phyloP scores from a whole-genome alignment of 2,797 vertebrate species.

The Crocodylus rhombifer region DNA sequence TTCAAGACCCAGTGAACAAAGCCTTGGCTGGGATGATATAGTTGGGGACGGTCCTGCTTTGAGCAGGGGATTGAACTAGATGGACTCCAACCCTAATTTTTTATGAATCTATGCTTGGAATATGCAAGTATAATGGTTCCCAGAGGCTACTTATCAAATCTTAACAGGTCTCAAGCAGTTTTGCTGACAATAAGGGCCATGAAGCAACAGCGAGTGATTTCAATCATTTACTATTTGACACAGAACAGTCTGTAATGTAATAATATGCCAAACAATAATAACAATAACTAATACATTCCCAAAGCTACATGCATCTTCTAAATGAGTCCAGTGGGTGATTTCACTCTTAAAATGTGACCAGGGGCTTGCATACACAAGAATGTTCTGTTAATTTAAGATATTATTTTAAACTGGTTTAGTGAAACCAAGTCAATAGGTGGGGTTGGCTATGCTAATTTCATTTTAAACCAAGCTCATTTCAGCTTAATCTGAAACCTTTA shows the following conservation, averaged over 20 bases:
- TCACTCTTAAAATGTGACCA: neutral
- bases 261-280: conserved; percentile 24
- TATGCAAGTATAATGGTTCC: neutral
- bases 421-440: neutral
- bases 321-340: neutral
- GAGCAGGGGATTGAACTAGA: no score
- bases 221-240: conserved; percentile 5
- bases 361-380: fast-evolving
- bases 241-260: conserved; percentile 32
- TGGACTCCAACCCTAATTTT: no score
- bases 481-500: neutral
- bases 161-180: conserved; percentile 37
- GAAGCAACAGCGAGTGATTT: conserved; percentile 35
- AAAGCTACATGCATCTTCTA: neutral
- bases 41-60: no score
- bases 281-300: neutral
- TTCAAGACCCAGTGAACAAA: no score
- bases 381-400: neutral
- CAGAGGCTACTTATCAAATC: conserved; percentile 40
- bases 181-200: conserved; percentile 20
- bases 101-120: neutral
- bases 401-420: neutral
- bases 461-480: neutral
- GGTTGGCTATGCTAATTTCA: no score
- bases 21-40: no score